Percentiles rank a stretch among this genome's conserved stretches.
Evolutionary conservation across 2,113 vertebrate species (phyloP).

Genomic region (Sinocyclocheilus anophthalmus): DNA sequence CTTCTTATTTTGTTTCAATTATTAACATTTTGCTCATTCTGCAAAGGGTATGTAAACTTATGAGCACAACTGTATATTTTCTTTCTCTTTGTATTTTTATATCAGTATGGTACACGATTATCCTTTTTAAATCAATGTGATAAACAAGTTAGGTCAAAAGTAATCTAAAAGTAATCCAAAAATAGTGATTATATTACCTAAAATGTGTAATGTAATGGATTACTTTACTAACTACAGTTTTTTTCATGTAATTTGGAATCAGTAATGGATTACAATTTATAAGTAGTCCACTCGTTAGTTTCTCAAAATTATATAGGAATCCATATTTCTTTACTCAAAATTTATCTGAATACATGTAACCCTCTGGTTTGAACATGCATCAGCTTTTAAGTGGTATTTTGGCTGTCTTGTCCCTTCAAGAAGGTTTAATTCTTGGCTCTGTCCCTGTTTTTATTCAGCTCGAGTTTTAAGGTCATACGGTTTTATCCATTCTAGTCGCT

Average conservation of each 20-base stretch:
- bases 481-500: constrained; percentile 11
- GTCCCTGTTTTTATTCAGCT: constrained; percentile 27
- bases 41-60: too few relatives aligned
- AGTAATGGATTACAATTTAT: neutral
- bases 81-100: neutral
- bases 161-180: neutral
- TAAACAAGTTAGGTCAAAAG: neutral
- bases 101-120: neutral
- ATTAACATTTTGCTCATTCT: too few relatives aligned
- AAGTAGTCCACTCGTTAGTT: neutral
- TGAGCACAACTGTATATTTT: neutral
- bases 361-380: neutral
- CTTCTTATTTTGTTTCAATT: too few relatives aligned
- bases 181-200: neutral
- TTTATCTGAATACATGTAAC: neutral
- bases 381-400: neutral
- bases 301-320: neutral
- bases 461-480: constrained; percentile 18
- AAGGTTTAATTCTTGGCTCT: constrained; percentile 18
- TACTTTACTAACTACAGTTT: neutral
- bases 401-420: neutral
- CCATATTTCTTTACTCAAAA: neutral
- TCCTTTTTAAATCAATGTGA: neutral
- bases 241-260: neutral
- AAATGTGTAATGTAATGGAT: neutral